Percentiles rank a stretch among this genome's conserved stretches.
These are phyloP conservation scores for Tubulanus polymorphus DNA, from an alignment of 2,888 invertebrate genomes.

Conservation along the genomic window DNA sequence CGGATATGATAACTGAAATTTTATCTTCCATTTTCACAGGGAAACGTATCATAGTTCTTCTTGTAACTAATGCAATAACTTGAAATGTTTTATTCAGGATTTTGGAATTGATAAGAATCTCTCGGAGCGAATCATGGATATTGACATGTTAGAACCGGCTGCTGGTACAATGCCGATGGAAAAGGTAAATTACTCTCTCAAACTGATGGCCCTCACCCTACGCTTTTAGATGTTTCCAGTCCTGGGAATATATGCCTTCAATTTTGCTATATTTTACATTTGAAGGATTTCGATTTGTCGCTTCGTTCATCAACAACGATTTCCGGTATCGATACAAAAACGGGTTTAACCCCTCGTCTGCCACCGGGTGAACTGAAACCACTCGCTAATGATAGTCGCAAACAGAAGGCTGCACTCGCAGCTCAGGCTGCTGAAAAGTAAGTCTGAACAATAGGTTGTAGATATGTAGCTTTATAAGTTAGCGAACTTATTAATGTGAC, in stretches of 20 bases:
- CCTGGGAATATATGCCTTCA: background rate
- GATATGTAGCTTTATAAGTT: background rate
- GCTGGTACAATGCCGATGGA: conserved; percentile 34
- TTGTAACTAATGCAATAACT: background rate
- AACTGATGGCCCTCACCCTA: background rate
- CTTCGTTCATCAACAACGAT: conserved; percentile 33
- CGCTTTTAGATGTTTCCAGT: background rate
- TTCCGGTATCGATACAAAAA: background rate
- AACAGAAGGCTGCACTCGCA: conserved; percentile 28
- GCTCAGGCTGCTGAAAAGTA: conserved; percentile 40
- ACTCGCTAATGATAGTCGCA: background rate
- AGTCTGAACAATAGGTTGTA: background rate
- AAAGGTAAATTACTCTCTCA: conserved; percentile 23
- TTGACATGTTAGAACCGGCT: conserved; percentile 39
- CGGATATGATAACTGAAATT: background rate
- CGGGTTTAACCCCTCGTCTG: background rate
- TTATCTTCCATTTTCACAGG: background rate
- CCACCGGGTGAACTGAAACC: background rate
- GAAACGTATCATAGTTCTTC: background rate
- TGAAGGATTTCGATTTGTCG: conserved; percentile 37
- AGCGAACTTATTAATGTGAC: no score
- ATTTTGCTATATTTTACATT: no score
- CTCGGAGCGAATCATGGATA: conserved; percentile 45
- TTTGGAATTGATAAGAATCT: conserved; percentile 50
- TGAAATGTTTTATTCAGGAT: conserved; percentile 30